Evolutionary conservation across 2,113 vertebrate genomes (phyloP), one percentile per base, ranked within the genome.

Genomic region (Syngnathus scovelli): DNA sequence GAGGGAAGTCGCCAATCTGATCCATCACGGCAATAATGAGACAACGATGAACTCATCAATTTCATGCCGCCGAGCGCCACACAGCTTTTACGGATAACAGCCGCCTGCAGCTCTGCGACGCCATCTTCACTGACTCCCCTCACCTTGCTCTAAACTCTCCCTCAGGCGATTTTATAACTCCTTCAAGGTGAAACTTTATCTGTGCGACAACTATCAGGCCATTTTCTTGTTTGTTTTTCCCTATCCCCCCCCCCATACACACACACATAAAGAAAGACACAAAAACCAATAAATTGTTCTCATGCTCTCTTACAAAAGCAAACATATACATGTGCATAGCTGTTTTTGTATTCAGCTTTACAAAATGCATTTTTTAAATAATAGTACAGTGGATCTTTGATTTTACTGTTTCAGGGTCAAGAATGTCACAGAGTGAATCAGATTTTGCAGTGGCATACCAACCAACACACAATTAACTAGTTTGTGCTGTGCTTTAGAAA

Each of bases 1-100:
- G 87, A 88, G 86, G 87, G 87, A 88, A 89, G 86, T 86, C 77
- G 69, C 86, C 87, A 80, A 86, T 91, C 87, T 88, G 90, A 90
- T 91, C 88, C 85, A 90, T 91, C 89, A 89, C 80, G 78, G 77
- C 83, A 90, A 85, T 90, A 90, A 91, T 88, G 87, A 89, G 87
- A 85, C 51, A 41, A 82, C 86, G 87, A 92, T 87, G 83, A 89
- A 88, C 78, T 88, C 87, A 90, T 90, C 87, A 87, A 85, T 91
- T 91, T 82, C 83, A 83, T 79, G 84, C 81, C 74, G 70, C 59
- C 54, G 69, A 81, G 78, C 78, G 72, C 67, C 55, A 70, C 52
- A 37, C 75, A 16, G 51, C 39, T 65, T 66, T 65, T 66, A 76
- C 66, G 75, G 67, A 74, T 67, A 72, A 59, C 43, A 75, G 68